Evolutionary conservation across 2,113 vertebrate genomes (phyloP), one percentile per base, ranked within the genome.

Genomic region (Acanthochromis polyacanthus): DNA sequence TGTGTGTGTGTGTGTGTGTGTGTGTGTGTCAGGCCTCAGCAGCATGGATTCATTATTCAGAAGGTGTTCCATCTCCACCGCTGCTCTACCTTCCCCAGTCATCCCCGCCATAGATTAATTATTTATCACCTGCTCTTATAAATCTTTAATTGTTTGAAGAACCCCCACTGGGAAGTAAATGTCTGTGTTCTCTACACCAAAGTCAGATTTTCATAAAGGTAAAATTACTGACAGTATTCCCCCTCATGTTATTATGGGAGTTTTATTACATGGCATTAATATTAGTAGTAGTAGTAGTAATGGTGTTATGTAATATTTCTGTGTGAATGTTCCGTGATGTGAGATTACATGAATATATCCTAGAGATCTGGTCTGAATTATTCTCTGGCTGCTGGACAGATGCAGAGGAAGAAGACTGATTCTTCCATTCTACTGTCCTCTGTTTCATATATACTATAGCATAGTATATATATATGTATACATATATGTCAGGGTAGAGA

Each of bases 101-200:
- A 88, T 90, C 80, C 81, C 89, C 88, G 66, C 71, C 77, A 86
- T 88, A 91, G 85, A 91, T 93, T 62, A 85, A 90, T 92, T 75
- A 92, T 92, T 90, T 45, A 91, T 75, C 70, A 83, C 51, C 15
- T 36, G 48, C 32, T 57, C 70, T 71, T 59, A 85, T 92, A 11
- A 87, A 93, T 92, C 64, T 87, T 92, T 89, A 63, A 89, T 85
- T 86, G 75, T 82, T 80, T 84, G 78, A 25, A 76, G 74, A 84
- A 59, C 75, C 88, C 67, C 75, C 61, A 3, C 75, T 63, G 80
- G 67, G 68, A 81, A 81, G 55, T 74, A 89, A 85, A 62, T 87
- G 84, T 84, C 64, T 85, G 58, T 52, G 63, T 82, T 75, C 61
- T 48, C 53, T 36, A 59, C 52, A 68, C 1, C 61, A 67, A 59